Evolutionary conservation across 2,113 vertebrate genomes (phyloP), one percentile per base, ranked within the genome.

Genomic region (Tonatia bakeri): DNA sequence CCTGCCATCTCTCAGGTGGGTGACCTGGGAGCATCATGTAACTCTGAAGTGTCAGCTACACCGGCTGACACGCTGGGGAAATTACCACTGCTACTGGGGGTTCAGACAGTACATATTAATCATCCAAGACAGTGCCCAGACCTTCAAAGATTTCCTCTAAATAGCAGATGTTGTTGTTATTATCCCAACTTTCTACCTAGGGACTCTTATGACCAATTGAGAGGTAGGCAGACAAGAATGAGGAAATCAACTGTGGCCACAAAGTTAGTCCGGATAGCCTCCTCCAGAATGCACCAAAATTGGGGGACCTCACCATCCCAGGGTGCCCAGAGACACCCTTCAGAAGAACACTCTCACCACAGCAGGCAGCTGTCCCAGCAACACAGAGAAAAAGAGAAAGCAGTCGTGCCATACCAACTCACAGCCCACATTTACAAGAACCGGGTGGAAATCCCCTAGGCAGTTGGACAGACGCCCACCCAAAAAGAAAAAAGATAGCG

Each of bases 361-460:
- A 36, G 24, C 56, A 65, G 43, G 20, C 22, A 22, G 64, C 79
- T 45, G 86, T 79, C 77, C 77, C 85, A 54, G 43, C 5, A 36
- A 85, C n/a, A 31, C 4, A 22, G n/a, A 50, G 59, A 40, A 13
- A 33, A 26, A 67, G 64, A 75, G 31, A 80, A 13, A 16, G 11
- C 17, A 10, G 4, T 4, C 52, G 20, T 0, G 13, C 64, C 7
- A 0, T 12, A 11, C 26, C 20, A 1, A 84, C 70, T 52, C 61
- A 26, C 47, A 88, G 79, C 88, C 89, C 70, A 24, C 72, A 14
- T 20, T 96, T 93, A 94, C 83, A 77, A 96, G 89, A 97, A 97
- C 56, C 40, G 64, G 24, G 77, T 96, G 96, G 97, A 97, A 97
- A 97, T 96, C 97, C 97, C 97, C 96, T 1, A 52, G 11, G 56